Percentiles rank a stretch among this genome's conserved stretches.
Conservation (phyloP, 2,797 vertebrate genomes). For the Tragelaphus eurycerus region DNA sequence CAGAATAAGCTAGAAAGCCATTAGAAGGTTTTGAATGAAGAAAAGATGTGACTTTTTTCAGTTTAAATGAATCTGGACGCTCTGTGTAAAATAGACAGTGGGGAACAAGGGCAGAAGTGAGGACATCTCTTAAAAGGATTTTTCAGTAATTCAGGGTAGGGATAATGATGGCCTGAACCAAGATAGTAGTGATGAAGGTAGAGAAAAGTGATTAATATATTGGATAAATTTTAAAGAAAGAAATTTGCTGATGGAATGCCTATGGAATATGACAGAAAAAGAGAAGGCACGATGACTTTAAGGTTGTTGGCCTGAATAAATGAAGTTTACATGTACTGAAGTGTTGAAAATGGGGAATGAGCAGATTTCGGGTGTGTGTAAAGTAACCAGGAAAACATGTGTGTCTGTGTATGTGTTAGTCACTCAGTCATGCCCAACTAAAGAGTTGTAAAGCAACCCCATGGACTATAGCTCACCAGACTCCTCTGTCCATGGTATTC, state of each 20-base stretch:
- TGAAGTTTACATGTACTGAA: not conserved
- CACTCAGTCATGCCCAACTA: not conserved
- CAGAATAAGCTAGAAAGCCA: not conserved
- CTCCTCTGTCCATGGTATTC: not conserved
- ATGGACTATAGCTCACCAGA: not conserved
- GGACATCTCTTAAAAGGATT: not conserved
- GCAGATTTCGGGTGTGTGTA: not conserved
- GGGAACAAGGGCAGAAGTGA: not conserved
- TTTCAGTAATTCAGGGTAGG: not conserved
- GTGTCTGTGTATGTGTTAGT: not conserved
- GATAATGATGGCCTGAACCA: not conserved
- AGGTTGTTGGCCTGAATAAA: not conserved
- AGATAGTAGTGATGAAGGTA: not conserved
- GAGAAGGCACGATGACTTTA: not conserved
- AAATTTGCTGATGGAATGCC: not conserved
- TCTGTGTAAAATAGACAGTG: not conserved
- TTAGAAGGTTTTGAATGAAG: not conserved
- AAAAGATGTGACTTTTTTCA: not conserved
- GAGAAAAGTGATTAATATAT: not conserved
- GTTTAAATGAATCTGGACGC: not conserved
- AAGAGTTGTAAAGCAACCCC: not conserved
- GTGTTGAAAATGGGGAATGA: not conserved
- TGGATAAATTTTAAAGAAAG: not conserved
- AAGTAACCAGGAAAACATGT: not conserved
- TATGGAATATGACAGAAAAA: not conserved